Evolutionary conservation across 2,113 vertebrate species (phyloP).

Genomic region (Neotoma lepida): DNA sequence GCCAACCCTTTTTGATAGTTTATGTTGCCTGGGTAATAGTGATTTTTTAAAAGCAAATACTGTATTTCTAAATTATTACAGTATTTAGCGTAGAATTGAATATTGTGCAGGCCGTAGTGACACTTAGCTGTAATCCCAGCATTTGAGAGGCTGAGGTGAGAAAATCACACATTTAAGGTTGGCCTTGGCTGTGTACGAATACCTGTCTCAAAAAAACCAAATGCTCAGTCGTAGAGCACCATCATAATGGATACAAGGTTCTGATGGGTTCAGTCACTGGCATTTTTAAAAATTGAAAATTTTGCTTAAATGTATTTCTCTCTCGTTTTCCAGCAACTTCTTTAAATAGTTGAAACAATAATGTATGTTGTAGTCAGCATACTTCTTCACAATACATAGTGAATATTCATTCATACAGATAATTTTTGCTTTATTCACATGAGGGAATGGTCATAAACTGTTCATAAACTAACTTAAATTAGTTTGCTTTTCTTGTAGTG

Average conservation of each 20-base stretch:
- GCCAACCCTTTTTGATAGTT: background rate
- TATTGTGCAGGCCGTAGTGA: background rate
- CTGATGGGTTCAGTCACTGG: background rate
- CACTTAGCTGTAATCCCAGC: background rate
- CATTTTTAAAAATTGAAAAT: background rate
- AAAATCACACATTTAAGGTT: background rate
- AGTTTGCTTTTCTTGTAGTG: constrained; percentile 85
- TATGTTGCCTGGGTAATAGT: background rate
- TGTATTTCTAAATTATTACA: constrained; percentile 30
- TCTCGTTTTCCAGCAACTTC: constrained; percentile 16
- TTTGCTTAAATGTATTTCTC: constrained; percentile 1
- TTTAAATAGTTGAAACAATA: constrained; percentile 39
- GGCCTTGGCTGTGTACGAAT: background rate
- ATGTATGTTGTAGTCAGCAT: background rate
- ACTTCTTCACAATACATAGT: background rate
- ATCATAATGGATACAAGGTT: background rate
- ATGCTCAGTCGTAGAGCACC: background rate
- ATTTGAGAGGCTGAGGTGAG: background rate
- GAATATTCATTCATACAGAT: constrained; percentile 8
- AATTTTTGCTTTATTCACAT: constrained; percentile 50
- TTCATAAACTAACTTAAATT: constrained; percentile 50
- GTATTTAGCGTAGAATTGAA: constrained; percentile 30
- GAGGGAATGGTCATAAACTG: constrained; percentile 23
- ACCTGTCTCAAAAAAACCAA: background rate
- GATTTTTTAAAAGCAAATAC: constrained; percentile 8